Conservation (phyloP, 2,113 vertebrate species). For the Uropsilus gracilis region DNA sequence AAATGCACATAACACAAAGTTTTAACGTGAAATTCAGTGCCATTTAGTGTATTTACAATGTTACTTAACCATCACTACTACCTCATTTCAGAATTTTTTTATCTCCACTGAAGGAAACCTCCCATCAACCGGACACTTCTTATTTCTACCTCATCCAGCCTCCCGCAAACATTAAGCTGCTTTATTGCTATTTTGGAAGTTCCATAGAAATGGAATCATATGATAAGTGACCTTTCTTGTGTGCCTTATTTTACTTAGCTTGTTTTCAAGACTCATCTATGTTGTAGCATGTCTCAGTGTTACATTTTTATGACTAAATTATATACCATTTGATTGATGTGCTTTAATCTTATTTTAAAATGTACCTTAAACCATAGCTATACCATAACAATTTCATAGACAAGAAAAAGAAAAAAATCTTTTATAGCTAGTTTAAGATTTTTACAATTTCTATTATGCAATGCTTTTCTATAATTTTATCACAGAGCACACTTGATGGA, state of each 20-base stretch:
- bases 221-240: neutral
- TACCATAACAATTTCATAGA: neutral
- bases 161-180: neutral
- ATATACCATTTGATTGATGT: neutral
- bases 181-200: neutral
- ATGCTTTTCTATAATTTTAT: neutral
- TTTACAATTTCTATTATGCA: neutral
- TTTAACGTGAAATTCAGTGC: neutral
- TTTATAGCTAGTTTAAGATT: neutral
- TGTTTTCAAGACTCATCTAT: neutral
- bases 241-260: neutral
- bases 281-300: neutral
- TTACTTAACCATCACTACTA: neutral
- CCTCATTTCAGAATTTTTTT: neutral
- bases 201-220: conserved; percentile 3
- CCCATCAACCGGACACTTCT: neutral
- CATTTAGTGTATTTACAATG: neutral
- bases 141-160: too few species aligned
- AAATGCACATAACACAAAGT: conserved; percentile 1
- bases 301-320: conserved; percentile 28
- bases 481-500: neutral
- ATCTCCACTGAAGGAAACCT: neutral
- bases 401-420: conserved; percentile 27
- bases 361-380: neutral
- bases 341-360: conserved; percentile 38